These are phyloP conservation scores for Semicossyphus pulcher DNA, from an alignment of 2,113 vertebrate genomes.

Conservation along the genomic window DNA sequence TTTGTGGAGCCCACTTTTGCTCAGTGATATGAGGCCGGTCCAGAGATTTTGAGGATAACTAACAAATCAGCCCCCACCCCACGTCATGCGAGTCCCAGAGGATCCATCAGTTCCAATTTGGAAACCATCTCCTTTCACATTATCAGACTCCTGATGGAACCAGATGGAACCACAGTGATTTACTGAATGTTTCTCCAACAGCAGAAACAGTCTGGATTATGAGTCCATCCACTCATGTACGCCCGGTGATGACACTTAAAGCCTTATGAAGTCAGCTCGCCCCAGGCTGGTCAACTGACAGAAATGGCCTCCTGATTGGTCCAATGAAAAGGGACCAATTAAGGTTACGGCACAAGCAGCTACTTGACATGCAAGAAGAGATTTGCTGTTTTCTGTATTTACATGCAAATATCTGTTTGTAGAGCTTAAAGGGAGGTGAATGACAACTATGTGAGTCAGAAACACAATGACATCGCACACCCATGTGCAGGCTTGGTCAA, in stretches of 20 bases:
- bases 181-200: neutral
- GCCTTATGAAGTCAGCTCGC: too few species aligned
- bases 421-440: too few species aligned
- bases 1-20: neutral
- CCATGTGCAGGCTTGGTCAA: too few species aligned
- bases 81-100: conserved; percentile 26
- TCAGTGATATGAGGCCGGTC: neutral
- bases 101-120: conserved; percentile 52
- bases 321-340: too few species aligned
- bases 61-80: neutral
- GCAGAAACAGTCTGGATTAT: neutral
- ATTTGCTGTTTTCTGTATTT: too few species aligned
- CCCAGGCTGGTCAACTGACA: neutral
- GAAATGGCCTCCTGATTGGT: too few species aligned
- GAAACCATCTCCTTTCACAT: conserved; percentile 29
- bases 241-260: neutral
- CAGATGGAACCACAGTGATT: conserved; percentile 4
- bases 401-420: too few species aligned
- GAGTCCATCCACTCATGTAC: neutral
- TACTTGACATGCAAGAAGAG: too few species aligned
- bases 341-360: too few species aligned
- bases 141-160: conserved; percentile 27
- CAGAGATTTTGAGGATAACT: neutral
- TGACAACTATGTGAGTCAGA: too few species aligned
- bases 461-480: too few species aligned